These are phyloP conservation scores for Holothuria leucospilota DNA, from an alignment of 53 echinoderm and acorn worm species.

Conservation along the genomic window DNA sequence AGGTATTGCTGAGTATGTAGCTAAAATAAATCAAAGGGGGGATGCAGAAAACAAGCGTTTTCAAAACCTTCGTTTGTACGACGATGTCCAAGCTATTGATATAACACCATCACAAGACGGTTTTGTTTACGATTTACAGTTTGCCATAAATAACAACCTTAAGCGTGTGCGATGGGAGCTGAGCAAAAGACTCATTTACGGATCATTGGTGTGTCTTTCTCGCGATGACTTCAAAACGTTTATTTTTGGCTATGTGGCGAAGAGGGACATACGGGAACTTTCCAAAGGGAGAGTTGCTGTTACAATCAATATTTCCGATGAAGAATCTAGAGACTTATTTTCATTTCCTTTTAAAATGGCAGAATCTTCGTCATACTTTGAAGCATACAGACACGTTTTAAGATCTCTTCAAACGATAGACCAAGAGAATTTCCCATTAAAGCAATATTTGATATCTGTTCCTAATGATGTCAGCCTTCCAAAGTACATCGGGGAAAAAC, in stretches of 20 bases:
- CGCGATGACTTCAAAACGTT: constrained; percentile 70
- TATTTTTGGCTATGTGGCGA: constrained; percentile 73
- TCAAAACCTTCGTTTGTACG: constrained; percentile 77
- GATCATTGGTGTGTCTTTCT: constrained; percentile 79
- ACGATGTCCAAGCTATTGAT: constrained; percentile 41
- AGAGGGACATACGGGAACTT: constrained; percentile 59
- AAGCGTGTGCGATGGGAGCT: constrained; percentile 67
- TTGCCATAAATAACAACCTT: constrained; percentile 52
- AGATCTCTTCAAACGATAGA: constrained; percentile 67
- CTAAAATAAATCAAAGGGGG: constrained; percentile 12
- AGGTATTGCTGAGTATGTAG: constrained; percentile 79
- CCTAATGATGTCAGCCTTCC: constrained; percentile 40
- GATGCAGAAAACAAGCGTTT: constrained; percentile 21
- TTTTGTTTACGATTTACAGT: constrained; percentile 52
- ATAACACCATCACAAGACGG: constrained; percentile 23
- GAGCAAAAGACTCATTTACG: constrained; percentile 76
- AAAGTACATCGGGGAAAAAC: constrained; percentile 57
- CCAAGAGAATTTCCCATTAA: constrained; percentile 63
- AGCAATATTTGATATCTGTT: constrained; percentile 70
- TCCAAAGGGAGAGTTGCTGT: constrained; percentile 59
- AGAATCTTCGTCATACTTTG: constrained; percentile 88
- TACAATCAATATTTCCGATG: constrained; percentile 2
- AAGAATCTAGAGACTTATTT: constrained; percentile 45
- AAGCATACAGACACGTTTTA: constrained; percentile 89
- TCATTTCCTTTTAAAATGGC: constrained; percentile 73